Percentiles rank a stretch among this genome's conserved stretches.
phyloP scores from a whole-genome alignment of 2,797 vertebrate genomes.

The Hydrocynus forskahlii region DNA sequence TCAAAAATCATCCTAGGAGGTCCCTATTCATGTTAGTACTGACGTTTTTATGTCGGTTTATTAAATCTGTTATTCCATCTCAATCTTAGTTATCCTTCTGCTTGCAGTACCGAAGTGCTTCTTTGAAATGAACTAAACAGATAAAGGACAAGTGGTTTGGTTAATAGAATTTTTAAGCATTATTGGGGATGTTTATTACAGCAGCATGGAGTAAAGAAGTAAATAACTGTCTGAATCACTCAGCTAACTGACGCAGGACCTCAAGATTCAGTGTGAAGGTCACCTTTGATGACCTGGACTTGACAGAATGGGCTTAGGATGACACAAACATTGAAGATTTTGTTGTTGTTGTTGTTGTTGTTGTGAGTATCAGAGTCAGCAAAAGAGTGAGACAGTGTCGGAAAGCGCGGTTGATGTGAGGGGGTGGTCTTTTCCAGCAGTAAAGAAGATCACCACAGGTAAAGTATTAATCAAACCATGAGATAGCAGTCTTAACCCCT shows the following conservation, averaged over 20 bases:
- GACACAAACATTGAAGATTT: not conserved
- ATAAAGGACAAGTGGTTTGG: not conserved
- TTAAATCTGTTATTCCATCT: not conserved
- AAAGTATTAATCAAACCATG: no score
- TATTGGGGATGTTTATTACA: not conserved
- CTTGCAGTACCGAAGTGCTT: not conserved
- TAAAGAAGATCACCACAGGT: no score
- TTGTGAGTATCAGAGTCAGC: not conserved
- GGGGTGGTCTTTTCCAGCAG: no score
- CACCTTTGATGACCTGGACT: not conserved
- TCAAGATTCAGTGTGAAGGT: not conserved
- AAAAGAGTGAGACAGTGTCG: no score
- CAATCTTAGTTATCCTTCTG: not conserved
- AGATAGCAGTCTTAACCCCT: no score
- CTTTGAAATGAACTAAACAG: not conserved
- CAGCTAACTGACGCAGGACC: not conserved
- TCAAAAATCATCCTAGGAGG: not conserved
- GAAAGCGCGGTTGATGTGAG: no score
- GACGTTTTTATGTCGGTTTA: not conserved
- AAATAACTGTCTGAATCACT: constrained; percentile 2
- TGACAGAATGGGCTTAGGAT: not conserved
- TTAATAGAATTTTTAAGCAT: not conserved
- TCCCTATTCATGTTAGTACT: not conserved
- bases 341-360: not conserved
- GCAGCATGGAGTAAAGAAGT: not conserved